Evolutionary conservation across 2,113 vertebrate genomes (phyloP), one percentile per base, ranked within the genome.

Genomic region (Bucco capensis): DNA sequence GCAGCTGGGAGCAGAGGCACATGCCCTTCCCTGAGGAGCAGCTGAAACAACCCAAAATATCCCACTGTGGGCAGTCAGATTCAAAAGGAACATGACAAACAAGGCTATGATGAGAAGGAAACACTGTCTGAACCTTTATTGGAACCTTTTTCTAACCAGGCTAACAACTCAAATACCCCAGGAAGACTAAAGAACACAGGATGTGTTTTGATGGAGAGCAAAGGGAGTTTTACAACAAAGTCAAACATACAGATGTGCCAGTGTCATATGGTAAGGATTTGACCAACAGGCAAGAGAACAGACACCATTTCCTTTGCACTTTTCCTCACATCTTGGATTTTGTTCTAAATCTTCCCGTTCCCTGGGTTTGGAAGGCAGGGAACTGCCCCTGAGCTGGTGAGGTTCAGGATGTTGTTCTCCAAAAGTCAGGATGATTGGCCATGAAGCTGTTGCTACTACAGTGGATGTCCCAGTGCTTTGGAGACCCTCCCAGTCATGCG

Each of bases 141-240:
- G 71, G 88, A 94, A 93, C 81, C 80, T 95, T 90, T 93, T 92
- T 94, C 92, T 96, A 93, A 95, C 83, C 93, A 93, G 94, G 95
- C 93, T 97, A 97, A 97, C 94, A 97, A 96, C 95, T 95, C 67
- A 92, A 91, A 94, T 88, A 93, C 89, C 83, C 88, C 89, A 84
- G 96, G 96, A 97, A 97, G 95, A 96, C 95, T 94, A 94, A 96
- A 91, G 95, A 89, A 89, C 75, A 97, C 93, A 82, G 73, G 40
- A 89, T 81, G 10, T 50, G 17, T 66, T 70, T 46, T 21, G 21
- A 77, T 77, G 87, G 78, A 94, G 76, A 93, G 89, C 89, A 86
- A 85, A 87, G 90, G 86, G 66, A 83, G 58, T 49, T 92, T 88
- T 78, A 96, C 93, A 95, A 19, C 8, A 38, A 90, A 77, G 74